Evolutionary conservation across 2,888 invertebrate species (phyloP), one percentile per base, ranked within the genome.

Genomic region (Sthenelais limicola): DNA sequence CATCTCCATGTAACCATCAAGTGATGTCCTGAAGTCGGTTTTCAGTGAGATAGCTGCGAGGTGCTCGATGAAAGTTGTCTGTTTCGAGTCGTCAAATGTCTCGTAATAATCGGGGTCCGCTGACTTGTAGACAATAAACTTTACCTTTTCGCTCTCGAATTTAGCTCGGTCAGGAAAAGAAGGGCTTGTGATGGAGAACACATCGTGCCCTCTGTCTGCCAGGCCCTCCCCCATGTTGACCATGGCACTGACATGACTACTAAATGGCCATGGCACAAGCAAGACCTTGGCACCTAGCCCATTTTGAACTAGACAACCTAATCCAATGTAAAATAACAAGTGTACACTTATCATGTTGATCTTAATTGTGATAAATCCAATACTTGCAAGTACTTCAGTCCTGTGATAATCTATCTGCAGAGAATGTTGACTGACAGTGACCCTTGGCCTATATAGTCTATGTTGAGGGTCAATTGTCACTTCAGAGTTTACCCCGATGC

Each of bases 151-250:
- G 15, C 33, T n/a, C 24, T 49, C 18, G 21, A 51, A 12, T 28
- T 49, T 33, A 4, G 28, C 32, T 33, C 32, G 47, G 33, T 5
- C 7, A 4, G 51, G 68, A 24, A 35, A 7, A 15, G 12, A 51
- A 33, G 48, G 28, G 12, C 49, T 30, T 7, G 32, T 15, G 3
- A 68, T 1, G 21, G 52, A 32, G 51, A 51, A 33, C 15, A 68
- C 68, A 4, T 68, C 68, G 52, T 68, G 68, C 1, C 68, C 68
- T 28, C 24, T 32, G 26, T 68, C 68, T 15, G 49, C n/a, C 5
- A 68, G 33, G n/a, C 32, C 52, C 33, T 68, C 21, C 5, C 68
- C 68, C 7, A 68, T 21, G n/a, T 30, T 30, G 3, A 15, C 3
- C 7, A 51, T 51, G 5, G 15, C 15, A 21, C 4, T 15, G 5